Base-by-base conservation (phyloP, 2,797 vertebrate species). In the Perodicticus potto region DNA sequence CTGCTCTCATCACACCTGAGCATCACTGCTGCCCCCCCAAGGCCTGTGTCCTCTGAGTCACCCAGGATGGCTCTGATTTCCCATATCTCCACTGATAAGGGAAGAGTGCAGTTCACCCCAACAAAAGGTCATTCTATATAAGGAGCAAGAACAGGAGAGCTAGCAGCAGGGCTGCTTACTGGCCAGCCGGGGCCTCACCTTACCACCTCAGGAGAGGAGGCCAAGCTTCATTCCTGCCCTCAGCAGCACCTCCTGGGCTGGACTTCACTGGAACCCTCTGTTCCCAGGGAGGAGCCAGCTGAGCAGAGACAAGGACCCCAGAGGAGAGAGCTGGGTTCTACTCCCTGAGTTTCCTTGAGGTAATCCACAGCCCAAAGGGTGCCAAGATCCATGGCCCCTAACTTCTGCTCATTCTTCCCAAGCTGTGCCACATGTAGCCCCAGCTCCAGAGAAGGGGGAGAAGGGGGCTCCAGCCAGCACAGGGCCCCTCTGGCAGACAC, bases 131-230 rank as follows among this genome's bases (percentile, higher is more conserved):
- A 40, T 40, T 55, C n/a, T 37, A 55, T 1, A 1, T 13, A 22
- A 70, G 43, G 40, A 81, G 11, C 34, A 84, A 57, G 63, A 57
- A 10, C 25, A 3, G 20, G 78, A 73, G 27, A 23, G 25, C 69
- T 34, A 49, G 27, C 11, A 7, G 3, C 8, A 61, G 34, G 27
- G 45, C 17, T 78, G 32, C 12, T 32, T 4, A 29, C 32, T 14
- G 6, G 9, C 27, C 27, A 34, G n/a, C 23, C 34, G 1, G 0
- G 32, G 4, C 10, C 49, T 7, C 11, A 3, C 65, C 61, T n/a
- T 1, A 16, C 65, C 2, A 16, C 43, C 57, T 74, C 32, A 1
- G 10, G 10, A 10, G 3, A 2, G 1, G 5, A 74, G 20, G 13
- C 23, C 55, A 10, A 65, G 53, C 25, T 55, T 55, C 19, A 83